Base-by-base conservation (phyloP, 1,140 invertebrate species). In the Oryctes rhinoceros region DNA sequence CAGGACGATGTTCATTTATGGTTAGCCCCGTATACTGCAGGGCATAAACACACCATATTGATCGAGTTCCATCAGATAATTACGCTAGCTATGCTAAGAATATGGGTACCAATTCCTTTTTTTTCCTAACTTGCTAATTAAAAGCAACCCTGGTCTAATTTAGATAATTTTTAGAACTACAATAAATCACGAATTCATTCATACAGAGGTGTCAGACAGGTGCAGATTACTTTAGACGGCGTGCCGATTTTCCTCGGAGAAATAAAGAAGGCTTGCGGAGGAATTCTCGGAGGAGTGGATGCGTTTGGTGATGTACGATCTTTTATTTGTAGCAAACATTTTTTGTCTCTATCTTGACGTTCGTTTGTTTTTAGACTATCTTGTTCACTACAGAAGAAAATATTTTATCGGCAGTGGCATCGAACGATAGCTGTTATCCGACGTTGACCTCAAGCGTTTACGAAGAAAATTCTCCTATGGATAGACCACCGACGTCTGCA, bases 121-220 rank as follows among this genome's bases (percentile, higher is more conserved):
- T 79, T 80, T 82, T 35, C 15, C 5, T 44, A 44, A 44, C 3
- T 44, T 3, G 0, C 39, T 44, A 5, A 7, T 5, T 44, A 44
- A 30, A 30, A 30, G 24, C 9, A 44, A 1, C 13, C n/a, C 11
- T 53, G 9, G 4, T 0, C 49, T 67, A 67, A 67, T 24, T 3
- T 4, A 13, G 7, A 20, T 44, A 10, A 47, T 18, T 81, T 90
- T 71, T 87, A 96, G 94, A 96, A 96, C 87, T 96, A 96, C 84
- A 96, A 96, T 86, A 96, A 96, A 87, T 96, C 94, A 0, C 89
- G 94, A 81, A 95, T 96, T 81, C 93, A 96, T 89, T 95, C 94
- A 0, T 92, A 92, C 80, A 90, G 94, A 81, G 95, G 95, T 81
- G 93, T 91, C 11, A 92, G 91, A 84, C 89, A 94, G 84, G 88